phyloP scores from a whole-genome alignment of 2,113 vertebrate species.

The Sphaerodactylus townsendi region DNA sequence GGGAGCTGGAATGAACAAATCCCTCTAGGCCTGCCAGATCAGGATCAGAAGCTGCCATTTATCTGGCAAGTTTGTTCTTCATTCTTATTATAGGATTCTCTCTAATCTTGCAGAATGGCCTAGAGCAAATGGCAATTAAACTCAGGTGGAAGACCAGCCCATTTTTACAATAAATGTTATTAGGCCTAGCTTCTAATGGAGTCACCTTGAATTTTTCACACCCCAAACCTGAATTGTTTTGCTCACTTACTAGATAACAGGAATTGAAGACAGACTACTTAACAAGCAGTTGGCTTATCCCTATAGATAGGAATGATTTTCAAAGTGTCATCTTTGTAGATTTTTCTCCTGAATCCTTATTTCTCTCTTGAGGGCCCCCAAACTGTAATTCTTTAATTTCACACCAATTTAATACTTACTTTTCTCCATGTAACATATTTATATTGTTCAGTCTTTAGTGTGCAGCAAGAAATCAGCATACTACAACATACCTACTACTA shows the following conservation, averaged over 20 bases:
- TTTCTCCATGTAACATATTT: too few species aligned
- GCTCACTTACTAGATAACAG: background rate
- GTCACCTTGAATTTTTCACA: background rate
- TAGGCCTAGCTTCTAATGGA: background rate
- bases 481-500: too few species aligned
- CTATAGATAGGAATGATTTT: background rate
- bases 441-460: too few species aligned
- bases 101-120: constrained; percentile 17
- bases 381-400: too few species aligned
- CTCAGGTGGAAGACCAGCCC: background rate
- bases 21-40: constrained; percentile 11
- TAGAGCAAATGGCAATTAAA: constrained; percentile 11
- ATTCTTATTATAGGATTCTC: constrained; percentile 8
- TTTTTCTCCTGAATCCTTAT: too few species aligned
- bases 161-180: background rate
- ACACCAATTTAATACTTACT: too few species aligned
- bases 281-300: background rate
- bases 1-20: background rate
- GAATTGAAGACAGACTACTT: background rate
- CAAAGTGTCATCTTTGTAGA: too few species aligned
- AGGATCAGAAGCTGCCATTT: constrained; percentile 39
- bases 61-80: background rate
- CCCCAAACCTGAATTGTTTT: background rate
- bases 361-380: too few species aligned
- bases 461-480: too few species aligned